Percentiles rank a stretch among this genome's conserved stretches.
Evolutionary conservation across 2,888 invertebrate species (phyloP).

Genomic region (Allygus modestus): DNA sequence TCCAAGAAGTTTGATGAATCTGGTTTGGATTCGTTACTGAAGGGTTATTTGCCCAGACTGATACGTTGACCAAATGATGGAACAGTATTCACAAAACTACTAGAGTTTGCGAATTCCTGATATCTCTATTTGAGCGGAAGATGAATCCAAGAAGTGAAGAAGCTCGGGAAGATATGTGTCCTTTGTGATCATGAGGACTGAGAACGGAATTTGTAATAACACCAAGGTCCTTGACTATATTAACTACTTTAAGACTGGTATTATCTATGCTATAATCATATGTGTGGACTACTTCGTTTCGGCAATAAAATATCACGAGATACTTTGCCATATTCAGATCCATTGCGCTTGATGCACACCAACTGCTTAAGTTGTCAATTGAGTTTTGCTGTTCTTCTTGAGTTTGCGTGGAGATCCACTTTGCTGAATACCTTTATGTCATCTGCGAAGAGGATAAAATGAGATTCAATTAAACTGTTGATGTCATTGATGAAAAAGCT

Average conservation of each 20-base stretch:
- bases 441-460: slow-evolving; percentile 38
- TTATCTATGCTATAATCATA: no score
- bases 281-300: no score
- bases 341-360: slow-evolving; percentile 6
- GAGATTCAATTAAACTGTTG: background rate
- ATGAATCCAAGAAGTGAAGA: no score
- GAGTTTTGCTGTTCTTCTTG: slow-evolving; percentile 28
- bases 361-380: background rate
- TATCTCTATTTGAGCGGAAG: slow-evolving; percentile 23
- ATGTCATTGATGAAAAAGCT: slow-evolving; percentile 48
- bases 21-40: no score
- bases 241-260: no score
- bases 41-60: no score
- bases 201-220: no score
- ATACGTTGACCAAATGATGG: slow-evolving; percentile 52
- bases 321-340: background rate
- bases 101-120: slow-evolving; percentile 25
- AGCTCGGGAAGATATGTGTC: slow-evolving; percentile 30
- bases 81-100: slow-evolving; percentile 42
- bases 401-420: no score
- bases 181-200: no score
- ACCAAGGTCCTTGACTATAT: no score
- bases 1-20: no score
- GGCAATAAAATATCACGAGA: no score
- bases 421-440: slow-evolving; percentile 27